Base-by-base conservation (phyloP, 2,888 invertebrate species). In the Epicampocera succincta region DNA sequence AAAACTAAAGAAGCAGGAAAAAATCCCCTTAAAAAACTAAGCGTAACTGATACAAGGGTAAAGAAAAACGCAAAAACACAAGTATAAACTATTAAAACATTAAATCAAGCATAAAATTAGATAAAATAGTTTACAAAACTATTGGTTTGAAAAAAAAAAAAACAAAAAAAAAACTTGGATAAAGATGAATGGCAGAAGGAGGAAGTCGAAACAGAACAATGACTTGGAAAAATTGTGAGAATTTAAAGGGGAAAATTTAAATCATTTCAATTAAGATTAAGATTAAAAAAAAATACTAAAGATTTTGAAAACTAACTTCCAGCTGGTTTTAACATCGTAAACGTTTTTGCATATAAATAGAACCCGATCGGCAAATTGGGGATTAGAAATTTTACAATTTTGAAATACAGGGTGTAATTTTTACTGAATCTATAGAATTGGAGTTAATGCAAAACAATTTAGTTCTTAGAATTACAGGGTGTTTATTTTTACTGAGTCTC, bases 51-150 rank as follows among this genome's bases (percentile, higher is more conserved):
- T 77, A 83, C 78, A 78, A 78, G 81, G 83, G 76, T 83, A 75
- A 66, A 61, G 65, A 75, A 15, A 69, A 5, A 15, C 0, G 77
- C 9, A 60, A 46, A 74, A 84, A 85, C 85, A 86, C 80, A 84
- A 80, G 73, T 84, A 87, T 87, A 63, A 77, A 90, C 90, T 89
- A 89, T 89, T 89, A 89, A 89, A 85, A 86, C 87, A 87, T 88
- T 87, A 87, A 89, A 86, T 89, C 90, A 89, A 85, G 86, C 90
- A 86, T 89, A 87, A 89, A 89, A 90, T 90, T 85, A 89, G 86
- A 86, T 88, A 85, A 87, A 89, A 89, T 89, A 89, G 90, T 89
- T 89, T 85, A 71, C 74, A 60, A 74, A 85, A 84, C 84, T 81
- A 77, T 71, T 77, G 72, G n/a, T 38, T 33, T 13, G 44, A 25